A percentile compares a stretch with the other conserved stretches of the same genome.
Evolutionary conservation across 2,113 vertebrate species (phyloP).

Genomic region (Lipotes vexillifer): DNA sequence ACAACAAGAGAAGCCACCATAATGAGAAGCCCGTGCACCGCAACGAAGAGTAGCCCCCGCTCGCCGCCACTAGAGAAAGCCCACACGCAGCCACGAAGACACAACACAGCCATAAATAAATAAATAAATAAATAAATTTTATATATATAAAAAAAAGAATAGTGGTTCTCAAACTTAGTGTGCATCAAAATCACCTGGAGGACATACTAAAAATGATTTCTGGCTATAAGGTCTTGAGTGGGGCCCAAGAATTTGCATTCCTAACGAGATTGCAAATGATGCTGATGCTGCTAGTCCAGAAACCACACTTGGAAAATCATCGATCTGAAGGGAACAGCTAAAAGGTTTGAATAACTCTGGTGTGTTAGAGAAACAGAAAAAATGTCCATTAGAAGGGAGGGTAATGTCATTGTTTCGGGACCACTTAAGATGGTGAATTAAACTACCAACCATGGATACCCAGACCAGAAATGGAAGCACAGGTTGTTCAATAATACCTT

Average conservation of each 20-base stretch:
- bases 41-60: too few relatives aligned
- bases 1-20: too few relatives aligned
- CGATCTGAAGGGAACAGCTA: background rate
- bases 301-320: background rate
- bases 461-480: background rate
- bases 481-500: background rate
- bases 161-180: background rate
- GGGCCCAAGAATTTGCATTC: background rate
- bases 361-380: background rate
- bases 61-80: too few relatives aligned
- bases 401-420: background rate
- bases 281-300: background rate
- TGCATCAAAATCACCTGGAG: background rate
- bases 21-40: too few relatives aligned
- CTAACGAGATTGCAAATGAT: background rate
- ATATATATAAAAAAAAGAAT: background rate
- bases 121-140: too few relatives aligned
- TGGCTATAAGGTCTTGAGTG: background rate
- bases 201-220: background rate
- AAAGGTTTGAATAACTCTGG: background rate
- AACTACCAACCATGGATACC: background rate
- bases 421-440: background rate
- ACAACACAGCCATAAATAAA: too few relatives aligned
- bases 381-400: background rate
- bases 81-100: too few relatives aligned